phyloP scores from a whole-genome alignment of 2,113 vertebrate genomes.

The Bombycilla garrulus region DNA sequence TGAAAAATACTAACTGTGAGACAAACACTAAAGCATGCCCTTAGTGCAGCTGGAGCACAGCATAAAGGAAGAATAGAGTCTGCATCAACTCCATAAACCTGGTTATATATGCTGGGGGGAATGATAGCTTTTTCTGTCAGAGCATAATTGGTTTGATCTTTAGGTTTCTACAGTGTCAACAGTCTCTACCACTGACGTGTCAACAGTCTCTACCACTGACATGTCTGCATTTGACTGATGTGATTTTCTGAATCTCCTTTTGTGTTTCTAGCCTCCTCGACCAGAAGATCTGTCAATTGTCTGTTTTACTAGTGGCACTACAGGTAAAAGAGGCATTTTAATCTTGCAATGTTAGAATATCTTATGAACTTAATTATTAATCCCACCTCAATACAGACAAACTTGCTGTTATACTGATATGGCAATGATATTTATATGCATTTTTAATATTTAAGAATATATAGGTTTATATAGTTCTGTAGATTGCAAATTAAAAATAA shows the following conservation, averaged over 20 bases:
- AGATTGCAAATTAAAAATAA: not conserved
- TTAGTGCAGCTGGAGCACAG: not conserved
- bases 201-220: not conserved
- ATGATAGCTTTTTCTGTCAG: not conserved
- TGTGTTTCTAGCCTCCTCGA: conserved; percentile 81
- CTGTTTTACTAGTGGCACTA: conserved; percentile 95
- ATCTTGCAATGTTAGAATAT: not conserved
- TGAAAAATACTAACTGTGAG: not conserved
- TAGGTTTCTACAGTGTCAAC: not conserved
- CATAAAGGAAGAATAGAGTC: not conserved
- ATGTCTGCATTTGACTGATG: not conserved
- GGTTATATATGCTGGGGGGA: not conserved
- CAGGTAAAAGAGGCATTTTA: conserved; percentile 76
- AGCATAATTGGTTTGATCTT: not conserved
- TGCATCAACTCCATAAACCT: not conserved
- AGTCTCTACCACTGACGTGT: not conserved
- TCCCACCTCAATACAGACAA: not conserved
- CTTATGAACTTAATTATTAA: not conserved
- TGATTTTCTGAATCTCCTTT: conserved; percentile 17
- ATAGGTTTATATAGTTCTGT: not conserved
- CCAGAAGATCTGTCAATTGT: conserved; percentile 93
- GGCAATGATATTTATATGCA: not conserved
- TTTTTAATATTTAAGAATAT: not conserved
- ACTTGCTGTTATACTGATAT: not conserved
- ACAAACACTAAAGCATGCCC: not conserved